Evolutionary conservation across 2,113 vertebrate species (phyloP), one percentile per base, ranked within the genome.

Genomic region (Numida meleagris): DNA sequence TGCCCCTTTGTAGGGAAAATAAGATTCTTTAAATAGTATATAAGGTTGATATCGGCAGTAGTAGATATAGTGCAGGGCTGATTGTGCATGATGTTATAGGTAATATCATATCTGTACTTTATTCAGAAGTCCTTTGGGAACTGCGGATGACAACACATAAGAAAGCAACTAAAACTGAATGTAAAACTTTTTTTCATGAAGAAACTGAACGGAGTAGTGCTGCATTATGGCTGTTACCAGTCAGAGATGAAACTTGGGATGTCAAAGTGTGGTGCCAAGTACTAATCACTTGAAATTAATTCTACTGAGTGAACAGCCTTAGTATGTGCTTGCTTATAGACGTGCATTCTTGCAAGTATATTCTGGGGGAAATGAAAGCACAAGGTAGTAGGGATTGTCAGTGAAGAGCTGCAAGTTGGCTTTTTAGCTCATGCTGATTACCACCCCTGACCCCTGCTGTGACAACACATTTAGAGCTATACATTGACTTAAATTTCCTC

Each of bases 251-350:
- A 90, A 86, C 48, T 50, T 78, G 18, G 62, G 31, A 36, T 85
- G 71, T 76, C 38, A 75, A 63, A 62, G 65, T 61, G 29, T 63
- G 19, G 12, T 83, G 76, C 65, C 88, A 88, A 31, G 50, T 80
- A 42, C 33, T 82, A 91, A 93, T 86, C 91, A 80, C 67, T 88
- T 82, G 31, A 77, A 91, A 46, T 80, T 91, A 71, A 63, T 88
- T 95, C 88, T 95, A 31, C 59, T 92, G 92, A 83, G 33, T 59
- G 78, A 87, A 53, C 27, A 48, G 58, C 1, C 0, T 57, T 89
- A 50, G 50, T 86, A 45, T 77, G 50, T 86, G 67, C 45, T 81
- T 93, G 59, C 53, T 36, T 63, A 42, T 25, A 82, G 66, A 74
- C 0, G 0, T 70, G 61, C 53, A 18, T 57, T 62, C 63, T 83